phyloP scores from a whole-genome alignment of 1,140 invertebrate species.

The Drosophila auraria region DNA sequence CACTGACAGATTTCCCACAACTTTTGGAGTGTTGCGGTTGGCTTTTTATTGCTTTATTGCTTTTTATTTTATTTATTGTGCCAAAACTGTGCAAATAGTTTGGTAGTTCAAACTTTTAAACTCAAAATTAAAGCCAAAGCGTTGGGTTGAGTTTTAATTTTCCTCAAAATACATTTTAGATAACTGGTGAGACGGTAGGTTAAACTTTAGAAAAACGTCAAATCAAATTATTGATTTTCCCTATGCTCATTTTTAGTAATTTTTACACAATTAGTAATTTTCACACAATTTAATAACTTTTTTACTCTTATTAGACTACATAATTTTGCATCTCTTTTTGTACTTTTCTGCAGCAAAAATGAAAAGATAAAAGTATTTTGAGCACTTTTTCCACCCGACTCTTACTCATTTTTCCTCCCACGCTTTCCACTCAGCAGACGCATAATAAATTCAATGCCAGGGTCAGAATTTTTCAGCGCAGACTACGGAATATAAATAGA shows the following conservation, averaged over 20 bases:
- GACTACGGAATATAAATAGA: constrained; percentile 33
- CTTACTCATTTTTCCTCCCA: not conserved
- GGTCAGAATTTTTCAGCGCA: constrained; percentile 5
- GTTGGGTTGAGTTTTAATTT: constrained; percentile 2
- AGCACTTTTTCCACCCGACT: no score
- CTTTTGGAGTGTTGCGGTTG: not conserved
- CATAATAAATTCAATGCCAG: constrained; percentile 31
- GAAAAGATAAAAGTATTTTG: constrained; percentile 4
- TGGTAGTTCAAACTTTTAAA: constrained; percentile 6
- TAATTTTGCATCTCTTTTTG: not conserved
- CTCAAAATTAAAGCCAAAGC: constrained; percentile 13
- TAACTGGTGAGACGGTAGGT: no score
- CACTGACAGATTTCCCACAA: constrained; percentile 1
- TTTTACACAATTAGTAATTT: not conserved
- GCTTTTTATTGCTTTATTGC: no score
- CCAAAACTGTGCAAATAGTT: constrained; percentile 4
- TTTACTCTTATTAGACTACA: not conserved
- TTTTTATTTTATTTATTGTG: no score
- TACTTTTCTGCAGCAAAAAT: not conserved
- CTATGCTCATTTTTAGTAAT: no score
- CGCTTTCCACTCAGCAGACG: constrained; percentile 1
- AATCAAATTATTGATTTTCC: no score
- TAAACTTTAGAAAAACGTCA: no score
- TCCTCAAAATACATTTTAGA: no score
- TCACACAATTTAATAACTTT: not conserved